A percentile compares a stretch with the other conserved stretches of the same genome.
phyloP scores from a whole-genome alignment of 2,797 vertebrate genomes.

The Cuculus canorus region DNA sequence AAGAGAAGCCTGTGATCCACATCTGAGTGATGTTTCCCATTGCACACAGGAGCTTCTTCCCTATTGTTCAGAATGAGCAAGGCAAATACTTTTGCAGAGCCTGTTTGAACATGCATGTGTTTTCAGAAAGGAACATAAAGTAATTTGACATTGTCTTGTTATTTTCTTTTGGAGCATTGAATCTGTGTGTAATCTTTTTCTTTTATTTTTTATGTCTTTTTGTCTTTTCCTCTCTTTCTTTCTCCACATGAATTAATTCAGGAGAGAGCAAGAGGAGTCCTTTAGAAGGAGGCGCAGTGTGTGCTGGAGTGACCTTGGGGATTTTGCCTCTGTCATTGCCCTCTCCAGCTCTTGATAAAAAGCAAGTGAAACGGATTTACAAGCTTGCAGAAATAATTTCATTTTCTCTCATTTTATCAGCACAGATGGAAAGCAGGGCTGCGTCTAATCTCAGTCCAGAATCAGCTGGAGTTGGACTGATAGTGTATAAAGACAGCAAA shows the following conservation, averaged over 20 bases:
- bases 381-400: constrained; percentile 8
- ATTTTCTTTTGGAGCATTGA: background rate
- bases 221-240: background rate
- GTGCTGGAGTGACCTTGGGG: background rate
- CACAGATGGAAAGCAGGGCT: constrained; percentile 45
- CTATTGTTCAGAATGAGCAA: background rate
- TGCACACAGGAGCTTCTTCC: background rate
- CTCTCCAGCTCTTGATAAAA: background rate
- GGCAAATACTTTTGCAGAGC: constrained; percentile 56
- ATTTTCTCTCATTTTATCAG: constrained; percentile 35
- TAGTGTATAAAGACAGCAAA: constrained; percentile 10
- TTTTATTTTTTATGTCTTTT: background rate
- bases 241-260: background rate
- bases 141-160: constrained; percentile 19
- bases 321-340: background rate
- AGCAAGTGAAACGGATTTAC: constrained; percentile 7
- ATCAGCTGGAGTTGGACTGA: constrained; percentile 48
- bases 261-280: background rate
- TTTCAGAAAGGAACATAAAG: constrained; percentile 29
- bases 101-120: constrained; percentile 49
- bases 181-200: background rate
- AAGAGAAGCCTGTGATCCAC: background rate
- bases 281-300: background rate
- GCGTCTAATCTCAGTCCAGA: constrained; percentile 58
- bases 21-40: background rate